Conservation (phyloP, 2,888 invertebrate genomes). For the Nomada flava region DNA sequence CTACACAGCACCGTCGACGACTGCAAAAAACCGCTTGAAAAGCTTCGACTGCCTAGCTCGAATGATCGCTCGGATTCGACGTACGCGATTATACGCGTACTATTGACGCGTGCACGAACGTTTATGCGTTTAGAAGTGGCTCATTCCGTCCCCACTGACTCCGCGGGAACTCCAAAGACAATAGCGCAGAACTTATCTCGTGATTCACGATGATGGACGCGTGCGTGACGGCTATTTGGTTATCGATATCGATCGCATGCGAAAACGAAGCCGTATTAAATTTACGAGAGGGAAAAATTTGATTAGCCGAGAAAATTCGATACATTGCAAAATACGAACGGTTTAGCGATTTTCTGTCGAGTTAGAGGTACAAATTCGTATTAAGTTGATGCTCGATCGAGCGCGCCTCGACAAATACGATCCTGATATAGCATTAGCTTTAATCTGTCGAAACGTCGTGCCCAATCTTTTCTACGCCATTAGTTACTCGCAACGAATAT, state of each 20-base stretch:
- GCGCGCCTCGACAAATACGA: constrained; percentile 5
- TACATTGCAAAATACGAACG: background rate
- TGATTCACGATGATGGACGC: constrained; percentile 2
- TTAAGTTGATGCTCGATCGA: background rate
- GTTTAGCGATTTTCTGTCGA: background rate
- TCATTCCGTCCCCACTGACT: constrained; percentile 12
- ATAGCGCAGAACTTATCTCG: constrained; percentile 21
- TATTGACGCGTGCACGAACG: constrained; percentile 49
- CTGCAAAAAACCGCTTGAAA: constrained; percentile 64
- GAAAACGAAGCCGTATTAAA: background rate
- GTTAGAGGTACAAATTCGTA: constrained; percentile 9
- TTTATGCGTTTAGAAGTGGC: constrained; percentile 44
- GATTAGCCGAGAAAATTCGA: background rate
- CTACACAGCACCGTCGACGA: constrained; percentile 39
- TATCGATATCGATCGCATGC: background rate
- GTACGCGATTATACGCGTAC: constrained; percentile 62
- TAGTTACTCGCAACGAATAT: constrained; percentile 17
- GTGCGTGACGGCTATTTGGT: background rate
- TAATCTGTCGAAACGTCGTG: constrained; percentile 27
- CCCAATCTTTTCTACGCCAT: constrained; percentile 43
- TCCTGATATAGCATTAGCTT: constrained; percentile 1
- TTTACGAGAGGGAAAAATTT: background rate
- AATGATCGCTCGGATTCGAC: constrained; percentile 57
- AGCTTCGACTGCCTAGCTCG: constrained; percentile 51
- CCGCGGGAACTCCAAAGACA: constrained; percentile 17